Base-by-base conservation (phyloP, 2,797 vertebrate genomes). In the Poliocrania exsul region DNA sequence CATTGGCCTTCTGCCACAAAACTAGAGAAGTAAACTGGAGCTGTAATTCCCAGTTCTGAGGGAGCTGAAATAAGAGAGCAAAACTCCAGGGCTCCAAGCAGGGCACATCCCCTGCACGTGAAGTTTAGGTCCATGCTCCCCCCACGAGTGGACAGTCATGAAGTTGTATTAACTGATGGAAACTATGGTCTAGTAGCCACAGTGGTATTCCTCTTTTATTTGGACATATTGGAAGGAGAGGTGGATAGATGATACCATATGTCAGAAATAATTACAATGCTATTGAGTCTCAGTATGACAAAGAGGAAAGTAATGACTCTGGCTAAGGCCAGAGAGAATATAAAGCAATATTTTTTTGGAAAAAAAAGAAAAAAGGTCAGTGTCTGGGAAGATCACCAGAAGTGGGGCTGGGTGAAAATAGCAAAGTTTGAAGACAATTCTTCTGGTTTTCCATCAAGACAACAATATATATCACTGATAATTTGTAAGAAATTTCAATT, bases 241-340 rank as follows among this genome's bases (percentile, higher is more conserved):
- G 87, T 86, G 92, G 78, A 90, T 64, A 84, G 94, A 95, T 96
- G 80, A 86, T 64, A 91, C 89, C 95, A 90, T 95, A 94, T 93
- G 96, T 95, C 93, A 96, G 80, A 95, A 96, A 91, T 86, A 93
- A 96, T 96, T 96, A 94, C 89, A 96, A 86, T 90, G 83, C 93
- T 93, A 90, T 84, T 3, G 23, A 95, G 90, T 57, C 85, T 70
- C 91, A 92, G 91, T 90, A 82, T 74, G 89, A 96, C 86, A 92
- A 94, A 93, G 82, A 70, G 46, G 66, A 86, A 96, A 92, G 77
- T 88, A 95, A 93, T 92, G 87, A 90, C 73, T 93, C 92, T 92
- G 92, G 89, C 91, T 86, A 92, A 54, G 56, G 77, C 74, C 74
- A 88, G 77, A 64, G 71, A 96, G 89, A 86, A 86, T 71, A 88